phyloP scores from a whole-genome alignment of 2,797 vertebrate species.

The Pygocentrus nattereri region DNA sequence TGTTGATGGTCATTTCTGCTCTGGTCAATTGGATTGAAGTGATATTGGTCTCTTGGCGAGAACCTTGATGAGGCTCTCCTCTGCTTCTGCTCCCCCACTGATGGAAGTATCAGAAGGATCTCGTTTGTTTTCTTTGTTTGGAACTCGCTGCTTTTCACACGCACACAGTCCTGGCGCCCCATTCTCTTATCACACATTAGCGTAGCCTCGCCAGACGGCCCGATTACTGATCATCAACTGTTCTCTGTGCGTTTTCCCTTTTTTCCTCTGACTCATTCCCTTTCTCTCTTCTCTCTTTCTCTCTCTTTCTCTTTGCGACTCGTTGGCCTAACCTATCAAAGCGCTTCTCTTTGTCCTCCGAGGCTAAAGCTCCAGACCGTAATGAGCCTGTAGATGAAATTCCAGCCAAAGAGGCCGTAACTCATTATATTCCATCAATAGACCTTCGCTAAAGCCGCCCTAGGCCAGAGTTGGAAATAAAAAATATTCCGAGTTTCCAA shows the following conservation, averaged over 20 bases:
- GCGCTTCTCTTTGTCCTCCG: slow-evolving; percentile 44
- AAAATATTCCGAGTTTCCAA: neutral
- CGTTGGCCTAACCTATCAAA: neutral
- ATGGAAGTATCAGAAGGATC: neutral
- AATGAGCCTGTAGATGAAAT: slow-evolving; percentile 39
- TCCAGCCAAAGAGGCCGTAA: neutral
- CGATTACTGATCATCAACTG: neutral
- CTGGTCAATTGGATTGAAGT: neutral
- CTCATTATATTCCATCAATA: slow-evolving; percentile 39
- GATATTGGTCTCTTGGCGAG: neutral
- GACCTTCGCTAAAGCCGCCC: neutral
- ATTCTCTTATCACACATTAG: neutral
- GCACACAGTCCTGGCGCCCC: neutral
- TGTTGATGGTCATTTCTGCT: neutral
- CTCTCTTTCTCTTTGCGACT: neutral
- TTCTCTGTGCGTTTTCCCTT: neutral
- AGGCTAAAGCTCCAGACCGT: slow-evolving; percentile 61
- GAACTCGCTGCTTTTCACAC: neutral
- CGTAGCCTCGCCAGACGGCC: slow-evolving; percentile 18
- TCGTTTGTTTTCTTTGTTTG: neutral
- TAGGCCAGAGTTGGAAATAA: neutral
- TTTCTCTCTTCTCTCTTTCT: neutral
- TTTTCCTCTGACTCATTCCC: neutral
- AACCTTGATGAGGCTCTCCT: neutral
- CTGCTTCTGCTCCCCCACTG: neutral